Base-by-base conservation (phyloP, 2,888 invertebrate genomes). In the Ichneumoninae sp. region DNA sequence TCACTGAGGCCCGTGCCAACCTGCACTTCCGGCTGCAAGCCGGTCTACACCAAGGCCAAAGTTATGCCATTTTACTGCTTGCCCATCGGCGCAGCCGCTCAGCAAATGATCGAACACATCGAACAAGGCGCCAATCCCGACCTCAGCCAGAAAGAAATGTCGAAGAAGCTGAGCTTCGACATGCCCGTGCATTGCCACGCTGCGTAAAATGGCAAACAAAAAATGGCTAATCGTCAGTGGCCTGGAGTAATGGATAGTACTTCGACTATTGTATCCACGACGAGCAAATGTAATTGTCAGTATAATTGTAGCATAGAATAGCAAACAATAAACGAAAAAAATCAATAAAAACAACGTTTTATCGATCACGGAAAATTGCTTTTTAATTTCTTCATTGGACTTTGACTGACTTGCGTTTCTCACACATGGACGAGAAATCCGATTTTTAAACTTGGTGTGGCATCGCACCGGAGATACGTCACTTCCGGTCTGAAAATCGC, bases 21-120 rank as follows among this genome's bases (percentile, higher is more conserved):
- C 1, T 97, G 97, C 93, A 94, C 94, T 81, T 91, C 93, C 0
- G 93, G 94, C 13, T 96, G 96, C 93, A 92, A 91, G 52, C 92
- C 94, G 5, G 90, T 90, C 5, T 92, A 93, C 1, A 94, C 93
- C 85, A 93, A 94, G 83, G 89, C 93, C n/a, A 95, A 95, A 90
- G 92, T 93, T 0, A 93, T 95, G 54, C 90, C 92, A n/a, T 94
- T 94, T 77, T 93, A 95, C 85, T 95, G 95, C 86, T 91, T 95
- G 47, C 84, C 81, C 0, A 88, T 74, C 8, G 87, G 74, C n/a
- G 76, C 82, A 0, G 86, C 90, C 1, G 83, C 92, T 2, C 70
- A 89, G 7, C 86, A 87, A 66, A 86, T 90, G 74, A 89, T 90
- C 70, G 83, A 88, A 16, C 94, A 94, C 86, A 94, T 95, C 87